Percentiles rank a stretch among this genome's conserved stretches.
Evolutionary conservation across 2,888 invertebrate species (phyloP).

Genomic region (Orthonychiurus folsomi): DNA sequence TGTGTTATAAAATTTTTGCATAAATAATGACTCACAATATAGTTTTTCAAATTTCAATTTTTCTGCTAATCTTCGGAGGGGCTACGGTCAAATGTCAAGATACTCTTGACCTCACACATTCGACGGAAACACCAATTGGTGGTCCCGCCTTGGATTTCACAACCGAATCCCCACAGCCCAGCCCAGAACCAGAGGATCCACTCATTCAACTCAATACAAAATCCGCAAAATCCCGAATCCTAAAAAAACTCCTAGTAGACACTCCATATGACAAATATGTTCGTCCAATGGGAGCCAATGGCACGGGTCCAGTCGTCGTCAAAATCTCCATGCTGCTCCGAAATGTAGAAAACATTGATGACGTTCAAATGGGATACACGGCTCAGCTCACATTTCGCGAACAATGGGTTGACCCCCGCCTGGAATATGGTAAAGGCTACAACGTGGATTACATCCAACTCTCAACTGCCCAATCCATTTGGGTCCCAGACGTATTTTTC

Average conservation of each 20-base stretch:
- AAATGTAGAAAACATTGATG: constrained; percentile 30
- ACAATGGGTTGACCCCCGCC: constrained; percentile 31
- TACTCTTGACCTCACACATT: too few relatives aligned
- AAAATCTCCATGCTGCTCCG: constrained; percentile 22
- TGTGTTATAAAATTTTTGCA: too few relatives aligned
- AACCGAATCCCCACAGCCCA: too few relatives aligned
- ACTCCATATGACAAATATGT: background rate
- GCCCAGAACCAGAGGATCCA: too few relatives aligned
- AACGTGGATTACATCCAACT: constrained; percentile 26
- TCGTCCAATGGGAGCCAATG: constrained; percentile 51
- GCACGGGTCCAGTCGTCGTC: constrained; percentile 20
- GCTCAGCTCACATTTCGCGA: constrained; percentile 33
- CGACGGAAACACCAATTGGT: too few relatives aligned
- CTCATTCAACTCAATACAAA: too few relatives aligned
- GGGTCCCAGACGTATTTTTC: constrained; percentile 37
- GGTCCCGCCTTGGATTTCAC: too few relatives aligned
- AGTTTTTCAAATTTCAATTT: too few relatives aligned
- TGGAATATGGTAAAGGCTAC: constrained; percentile 19
- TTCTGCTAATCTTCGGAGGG: too few relatives aligned
- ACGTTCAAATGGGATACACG: constrained; percentile 31
- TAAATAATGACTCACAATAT: too few relatives aligned
- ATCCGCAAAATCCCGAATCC: background rate
- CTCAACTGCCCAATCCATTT: constrained; percentile 19
- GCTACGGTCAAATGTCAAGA: too few relatives aligned
- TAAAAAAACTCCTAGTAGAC: background rate